A percentile compares a stretch with the other conserved stretches of the same genome.
Conservation (phyloP, 2,113 vertebrate genomes). For the Cynopterus brachyotis region DNA sequence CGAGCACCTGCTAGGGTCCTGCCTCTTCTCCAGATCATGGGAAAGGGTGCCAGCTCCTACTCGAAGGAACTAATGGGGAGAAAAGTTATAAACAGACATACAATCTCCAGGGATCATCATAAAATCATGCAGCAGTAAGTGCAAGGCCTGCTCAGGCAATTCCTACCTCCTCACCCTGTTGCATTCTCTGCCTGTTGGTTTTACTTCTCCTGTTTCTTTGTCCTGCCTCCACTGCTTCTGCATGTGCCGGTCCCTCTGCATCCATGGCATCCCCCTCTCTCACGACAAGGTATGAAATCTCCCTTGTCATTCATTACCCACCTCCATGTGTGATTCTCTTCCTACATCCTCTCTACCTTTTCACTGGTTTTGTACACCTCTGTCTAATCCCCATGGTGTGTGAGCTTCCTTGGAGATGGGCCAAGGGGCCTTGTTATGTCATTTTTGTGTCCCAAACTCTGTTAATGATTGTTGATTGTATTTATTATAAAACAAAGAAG, state of each 20-base stretch:
- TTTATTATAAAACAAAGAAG: not conserved
- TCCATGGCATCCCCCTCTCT: accelerated
- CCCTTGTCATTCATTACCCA: not conserved
- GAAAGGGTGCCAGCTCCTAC: not conserved
- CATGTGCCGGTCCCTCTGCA: no score
- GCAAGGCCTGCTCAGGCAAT: accelerated
- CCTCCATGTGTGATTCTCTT: no score
- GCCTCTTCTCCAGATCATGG: not conserved
- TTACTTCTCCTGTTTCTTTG: not conserved
- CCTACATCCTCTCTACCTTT: not conserved
- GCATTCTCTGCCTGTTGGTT: not conserved
- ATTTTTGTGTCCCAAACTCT: not conserved
- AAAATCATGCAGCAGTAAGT: not conserved
- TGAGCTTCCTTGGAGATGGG: not conserved
- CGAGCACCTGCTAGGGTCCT: not conserved
- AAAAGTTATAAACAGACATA: not conserved
- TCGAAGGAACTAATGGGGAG: not conserved
- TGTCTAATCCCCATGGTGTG: not conserved
- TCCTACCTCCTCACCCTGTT: not conserved
- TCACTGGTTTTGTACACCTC: not conserved
- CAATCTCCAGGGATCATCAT: not conserved
- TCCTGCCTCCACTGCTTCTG: accelerated
- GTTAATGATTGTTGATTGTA: not conserved
- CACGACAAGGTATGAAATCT: not conserved
- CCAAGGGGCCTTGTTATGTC: not conserved